Evolutionary conservation across 2,113 vertebrate species (phyloP).

Genomic region (Lagopus leucura): DNA sequence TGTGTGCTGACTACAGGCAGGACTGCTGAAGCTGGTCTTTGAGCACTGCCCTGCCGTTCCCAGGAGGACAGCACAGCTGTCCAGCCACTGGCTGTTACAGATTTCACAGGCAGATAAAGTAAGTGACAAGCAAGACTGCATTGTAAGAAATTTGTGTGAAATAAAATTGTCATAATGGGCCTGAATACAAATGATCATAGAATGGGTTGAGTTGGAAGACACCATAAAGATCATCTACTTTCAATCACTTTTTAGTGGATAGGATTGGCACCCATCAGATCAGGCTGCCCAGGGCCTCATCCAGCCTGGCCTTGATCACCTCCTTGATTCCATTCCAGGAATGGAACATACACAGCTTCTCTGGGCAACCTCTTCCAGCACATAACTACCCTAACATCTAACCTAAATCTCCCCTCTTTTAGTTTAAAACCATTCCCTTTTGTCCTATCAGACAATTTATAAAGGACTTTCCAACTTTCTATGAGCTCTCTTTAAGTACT

Average conservation of each 20-base stretch:
- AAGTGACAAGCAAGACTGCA: background rate
- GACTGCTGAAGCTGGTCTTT: background rate
- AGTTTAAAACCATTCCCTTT: background rate
- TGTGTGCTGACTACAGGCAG: rapidly evolving
- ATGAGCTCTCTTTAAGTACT: background rate
- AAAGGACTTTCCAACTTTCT: background rate
- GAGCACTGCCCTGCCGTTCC: background rate
- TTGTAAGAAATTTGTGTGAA: background rate
- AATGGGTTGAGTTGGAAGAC: background rate
- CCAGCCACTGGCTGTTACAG: background rate
- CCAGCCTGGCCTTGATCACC: background rate
- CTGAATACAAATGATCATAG: background rate
- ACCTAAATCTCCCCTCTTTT: too few relatives aligned
- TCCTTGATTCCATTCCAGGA: background rate
- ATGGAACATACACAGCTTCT: background rate
- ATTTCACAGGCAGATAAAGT: background rate
- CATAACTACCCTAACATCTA: background rate
- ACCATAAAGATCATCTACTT: background rate
- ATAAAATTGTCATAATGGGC: background rate
- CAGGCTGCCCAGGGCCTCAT: too few relatives aligned
- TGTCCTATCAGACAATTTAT: background rate
- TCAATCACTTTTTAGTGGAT: background rate
- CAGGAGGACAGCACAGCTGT: background rate
- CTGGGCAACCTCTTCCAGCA: background rate
- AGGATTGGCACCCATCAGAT: background rate